phyloP scores from a whole-genome alignment of 2,888 invertebrate species.

The Cheilosia scutellata region DNA sequence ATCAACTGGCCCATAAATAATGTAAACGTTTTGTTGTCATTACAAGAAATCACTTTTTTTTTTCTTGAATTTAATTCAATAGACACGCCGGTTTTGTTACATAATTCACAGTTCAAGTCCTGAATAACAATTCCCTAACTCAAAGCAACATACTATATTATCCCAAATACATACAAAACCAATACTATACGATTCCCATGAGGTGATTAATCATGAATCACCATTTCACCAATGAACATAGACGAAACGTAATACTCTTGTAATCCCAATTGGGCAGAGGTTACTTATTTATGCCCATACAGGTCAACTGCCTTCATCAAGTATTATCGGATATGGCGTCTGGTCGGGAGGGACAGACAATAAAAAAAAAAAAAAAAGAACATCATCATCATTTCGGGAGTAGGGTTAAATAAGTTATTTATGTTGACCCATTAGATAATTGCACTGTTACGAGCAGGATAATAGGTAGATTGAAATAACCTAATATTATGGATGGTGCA shows the following conservation, averaged over 20 bases:
- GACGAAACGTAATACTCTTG: slow-evolving; percentile 21
- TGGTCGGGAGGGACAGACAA: neutral
- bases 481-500: too few species aligned
- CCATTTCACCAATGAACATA: neutral
- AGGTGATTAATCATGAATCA: slow-evolving; percentile 17
- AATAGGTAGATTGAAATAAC: neutral
- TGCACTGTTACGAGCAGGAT: neutral
- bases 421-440: slow-evolving; percentile 26
- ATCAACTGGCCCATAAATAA: too few species aligned
- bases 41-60: neutral
- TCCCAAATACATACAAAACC: slow-evolving; percentile 6
- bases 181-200: slow-evolving; percentile 5
- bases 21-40: too few species aligned
- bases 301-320: slow-evolving; percentile 29
- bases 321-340: neutral
- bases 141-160: neutral
- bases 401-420: slow-evolving; percentile 37
- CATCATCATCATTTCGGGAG: neutral
- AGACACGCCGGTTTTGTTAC: neutral
- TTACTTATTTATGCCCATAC: slow-evolving; percentile 39
- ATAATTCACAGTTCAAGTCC: neutral
- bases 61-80: slow-evolving; percentile 1
- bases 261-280: slow-evolving; percentile 1
- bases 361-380: neutral
- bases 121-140: neutral